phyloP scores from a whole-genome alignment of 2,797 vertebrate species.

The Leptodactylus fallax region DNA sequence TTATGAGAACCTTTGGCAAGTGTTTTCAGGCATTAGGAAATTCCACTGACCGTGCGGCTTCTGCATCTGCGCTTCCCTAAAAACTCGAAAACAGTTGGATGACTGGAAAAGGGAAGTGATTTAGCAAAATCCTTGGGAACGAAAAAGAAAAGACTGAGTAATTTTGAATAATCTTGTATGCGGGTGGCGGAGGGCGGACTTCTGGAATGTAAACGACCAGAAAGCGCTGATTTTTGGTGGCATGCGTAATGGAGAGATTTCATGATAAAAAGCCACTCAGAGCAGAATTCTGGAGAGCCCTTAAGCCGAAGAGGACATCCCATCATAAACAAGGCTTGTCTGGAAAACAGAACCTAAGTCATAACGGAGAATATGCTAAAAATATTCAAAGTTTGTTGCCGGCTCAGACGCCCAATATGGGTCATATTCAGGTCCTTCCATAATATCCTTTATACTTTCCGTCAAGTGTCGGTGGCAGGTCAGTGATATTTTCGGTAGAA shows the following conservation, averaged over 20 bases:
- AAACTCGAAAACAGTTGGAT: not conserved
- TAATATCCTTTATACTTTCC: not conserved
- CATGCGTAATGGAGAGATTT: not conserved
- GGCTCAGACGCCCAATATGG: not conserved
- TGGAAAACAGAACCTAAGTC: conserved; percentile 6
- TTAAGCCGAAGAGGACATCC: conserved; percentile 23
- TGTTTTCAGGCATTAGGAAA: conserved; percentile 5
- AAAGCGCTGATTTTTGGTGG: not conserved
- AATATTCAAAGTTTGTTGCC: not conserved
- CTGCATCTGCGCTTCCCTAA: not conserved
- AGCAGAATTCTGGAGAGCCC: not conserved
- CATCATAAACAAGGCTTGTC: conserved; percentile 43
- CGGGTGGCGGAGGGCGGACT: not conserved
- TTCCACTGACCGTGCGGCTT: not conserved
- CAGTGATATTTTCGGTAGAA: not conserved
- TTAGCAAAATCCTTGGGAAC: conserved; percentile 14
- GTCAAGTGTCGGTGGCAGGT: not conserved
- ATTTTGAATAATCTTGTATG: not conserved
- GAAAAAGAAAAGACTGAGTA: not conserved
- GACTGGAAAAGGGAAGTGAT: conserved; percentile 27
- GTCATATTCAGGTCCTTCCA: not conserved
- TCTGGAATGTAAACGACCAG: conserved; percentile 9
- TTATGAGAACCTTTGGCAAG: conserved; percentile 5
- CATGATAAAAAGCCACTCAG: conserved; percentile 5
- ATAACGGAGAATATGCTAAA: conserved; percentile 27